Base-by-base conservation (phyloP, 2,113 vertebrate genomes). In the Platichthys flesus region DNA sequence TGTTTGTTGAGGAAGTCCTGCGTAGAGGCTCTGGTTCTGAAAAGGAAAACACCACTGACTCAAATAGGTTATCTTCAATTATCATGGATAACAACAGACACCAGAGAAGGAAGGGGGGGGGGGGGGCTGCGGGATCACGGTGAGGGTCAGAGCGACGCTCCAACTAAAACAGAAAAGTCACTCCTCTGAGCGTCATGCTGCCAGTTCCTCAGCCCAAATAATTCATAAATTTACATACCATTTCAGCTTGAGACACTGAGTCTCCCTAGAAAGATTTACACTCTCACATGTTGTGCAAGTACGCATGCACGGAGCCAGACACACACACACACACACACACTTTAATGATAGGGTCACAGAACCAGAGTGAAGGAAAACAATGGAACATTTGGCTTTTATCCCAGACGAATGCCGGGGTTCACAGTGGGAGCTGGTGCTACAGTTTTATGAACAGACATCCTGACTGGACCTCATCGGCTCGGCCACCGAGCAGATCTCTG, bases 171-270 rank as follows among this genome's bases (percentile, higher is more conserved):
- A 89, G 84, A 84, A 7, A 84, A 71, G 79, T 81, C 69, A 81
- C 65, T 78, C 55, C 57, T 75, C 68, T 24, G 55, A 78, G 59
- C 47, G 14, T 47, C 45, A 26, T 20, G 45, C 78, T 80, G 84
- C 81, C 82, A 89, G 73, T 70, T 71, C 72, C 77, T 86, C 54
- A 76, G 63, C 58, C 37, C 74, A 75, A 87, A 88, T 62, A 76
- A 89, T 91, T 90, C 91, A 90, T 90, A 89, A 81, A 91, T 93
- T 83, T 90, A 82, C 87, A 93, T 92, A 76, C 67, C 45, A 89
- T 89, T 84, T 69, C 62, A 31, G 76, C 75, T 68, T 52, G 81
- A 76, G 72, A 86, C 77, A 75, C 60, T 0, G 18, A 82, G 76
- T 24, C 83, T 79, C 21, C 58, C 28, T 35, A 40, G 23, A 24